Conservation (phyloP, 2,888 invertebrate species). For the Oegoconia quadripuncta region DNA sequence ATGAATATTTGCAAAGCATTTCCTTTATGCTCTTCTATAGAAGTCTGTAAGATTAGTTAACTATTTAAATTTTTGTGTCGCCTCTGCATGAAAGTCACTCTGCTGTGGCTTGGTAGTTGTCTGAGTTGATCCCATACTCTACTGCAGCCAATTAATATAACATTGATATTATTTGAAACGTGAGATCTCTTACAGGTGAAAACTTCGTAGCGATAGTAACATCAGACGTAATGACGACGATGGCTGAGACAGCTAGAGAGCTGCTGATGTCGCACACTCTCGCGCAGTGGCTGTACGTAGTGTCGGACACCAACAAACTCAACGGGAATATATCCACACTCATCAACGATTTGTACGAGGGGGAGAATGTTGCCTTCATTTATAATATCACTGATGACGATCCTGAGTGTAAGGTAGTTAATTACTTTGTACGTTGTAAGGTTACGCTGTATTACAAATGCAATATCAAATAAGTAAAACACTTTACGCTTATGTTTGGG, state of each 20-base stretch:
- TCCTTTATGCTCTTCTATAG: no score
- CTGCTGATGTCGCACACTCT: conserved; percentile 83
- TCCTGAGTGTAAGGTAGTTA: conserved; percentile 74
- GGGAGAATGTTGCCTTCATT: conserved; percentile 89
- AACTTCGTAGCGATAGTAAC: conserved; percentile 83
- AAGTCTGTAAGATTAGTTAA: no score
- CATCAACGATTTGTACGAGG: conserved; percentile 82
- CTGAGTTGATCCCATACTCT: background rate
- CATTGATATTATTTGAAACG: background rate
- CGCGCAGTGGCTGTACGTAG: conserved; percentile 90
- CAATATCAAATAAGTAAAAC: no score
- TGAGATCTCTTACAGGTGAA: conserved; percentile 48
- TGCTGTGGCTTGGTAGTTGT: no score
- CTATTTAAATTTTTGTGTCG: no score
- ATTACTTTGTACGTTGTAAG: no score
- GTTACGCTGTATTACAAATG: no score
- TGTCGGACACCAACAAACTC: conserved; percentile 79
- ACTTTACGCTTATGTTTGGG: no score
- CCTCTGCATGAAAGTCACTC: no score
- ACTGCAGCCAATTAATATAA: background rate
- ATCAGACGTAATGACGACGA: conserved; percentile 78
- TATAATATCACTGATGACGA: conserved; percentile 81
- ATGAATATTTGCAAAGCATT: no score
- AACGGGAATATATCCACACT: conserved; percentile 76
- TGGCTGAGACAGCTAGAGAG: conserved; percentile 84